Evolutionary conservation across 1,140 invertebrate genomes (phyloP), one percentile per base, ranked within the genome.

Genomic region (Papilio glaucus): DNA sequence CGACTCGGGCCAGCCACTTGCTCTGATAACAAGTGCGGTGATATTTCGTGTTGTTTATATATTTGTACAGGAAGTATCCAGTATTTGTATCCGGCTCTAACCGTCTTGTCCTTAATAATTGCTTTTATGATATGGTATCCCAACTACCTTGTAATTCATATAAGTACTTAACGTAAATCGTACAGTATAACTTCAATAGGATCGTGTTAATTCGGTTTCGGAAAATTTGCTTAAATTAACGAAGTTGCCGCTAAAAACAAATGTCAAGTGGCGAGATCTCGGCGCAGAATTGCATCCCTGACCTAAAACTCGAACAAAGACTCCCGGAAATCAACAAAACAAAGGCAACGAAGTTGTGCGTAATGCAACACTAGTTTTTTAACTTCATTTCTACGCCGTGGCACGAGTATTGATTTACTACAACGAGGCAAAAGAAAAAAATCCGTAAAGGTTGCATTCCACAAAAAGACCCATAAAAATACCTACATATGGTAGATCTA

Each of bases 391-490:
- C n/a, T 33, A 42, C 65, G 21, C 12, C 8, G 42, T 18, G 65
- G 26, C 42, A 29, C 24, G 39, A 68, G 62, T 76, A 71, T 73
- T 71, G 69, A 68, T 72, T 72, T 63, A 72, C 15, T 60, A n/a
- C n/a, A 41, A 29, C n/a, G 42, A 42, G 41, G 3, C 18, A 77
- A 77, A 72, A 71, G 45, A 70, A 74, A 72, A 75, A 79, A 68
- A 39, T 62, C 67, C 45, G 53, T 62, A 53, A 42, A 68, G 61
- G 15, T 45, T 49, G 73, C 62, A 79, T 75, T 72, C 75, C 63
- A 76, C 72, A 73, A 71, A 79, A 76, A 74, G 38, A 24, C 53
- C 45, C 57, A 73, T 73, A 79, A 79, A 49, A 77, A 75, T 71
- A 68, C 62, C 63, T 69, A 45, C 68, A 60, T 71, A 74, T 73